phyloP scores from a whole-genome alignment of 2,797 vertebrate genomes.

The Sebastes flavidus region DNA sequence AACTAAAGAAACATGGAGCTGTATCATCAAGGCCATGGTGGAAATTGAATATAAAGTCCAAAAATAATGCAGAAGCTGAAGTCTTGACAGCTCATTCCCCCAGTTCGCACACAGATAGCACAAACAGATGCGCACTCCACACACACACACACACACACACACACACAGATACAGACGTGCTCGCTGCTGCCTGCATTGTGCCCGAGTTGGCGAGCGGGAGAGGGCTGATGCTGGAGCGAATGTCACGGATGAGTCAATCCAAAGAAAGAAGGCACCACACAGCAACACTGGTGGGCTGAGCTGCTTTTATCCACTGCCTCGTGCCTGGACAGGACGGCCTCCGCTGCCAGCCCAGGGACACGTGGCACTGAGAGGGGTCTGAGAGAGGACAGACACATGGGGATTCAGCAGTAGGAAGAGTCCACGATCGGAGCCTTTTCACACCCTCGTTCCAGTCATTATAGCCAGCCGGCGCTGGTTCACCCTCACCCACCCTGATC shows the following conservation, averaged over 20 bases:
- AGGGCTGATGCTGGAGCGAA: conserved; percentile 24
- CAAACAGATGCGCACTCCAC: background rate
- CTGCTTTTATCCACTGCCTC: conserved; percentile 47
- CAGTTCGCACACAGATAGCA: background rate
- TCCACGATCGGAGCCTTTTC: conserved; percentile 17
- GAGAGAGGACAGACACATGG: conserved; percentile 20
- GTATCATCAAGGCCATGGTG: background rate
- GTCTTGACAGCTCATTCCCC: background rate
- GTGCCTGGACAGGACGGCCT: conserved; percentile 9
- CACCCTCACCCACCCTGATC: background rate
- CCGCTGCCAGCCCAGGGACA: conserved; percentile 25
- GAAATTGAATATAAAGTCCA: background rate
- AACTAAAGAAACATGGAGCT: background rate
- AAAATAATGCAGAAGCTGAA: background rate
- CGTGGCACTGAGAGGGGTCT: conserved; percentile 37
- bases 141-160: background rate
- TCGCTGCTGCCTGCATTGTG: conserved; percentile 14
- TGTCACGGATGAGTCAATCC: conserved; percentile 57
- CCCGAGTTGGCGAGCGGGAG: conserved; percentile 9
- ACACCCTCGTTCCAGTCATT: conserved; percentile 36
- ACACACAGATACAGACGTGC: background rate
- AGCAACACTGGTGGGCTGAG: conserved; percentile 39
- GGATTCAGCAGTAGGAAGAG: conserved; percentile 12
- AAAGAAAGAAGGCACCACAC: conserved; percentile 30
- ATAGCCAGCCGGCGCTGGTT: background rate